Conservation (phyloP, 1,140 invertebrate genomes). For the Caenorhabditis tropicalis region DNA sequence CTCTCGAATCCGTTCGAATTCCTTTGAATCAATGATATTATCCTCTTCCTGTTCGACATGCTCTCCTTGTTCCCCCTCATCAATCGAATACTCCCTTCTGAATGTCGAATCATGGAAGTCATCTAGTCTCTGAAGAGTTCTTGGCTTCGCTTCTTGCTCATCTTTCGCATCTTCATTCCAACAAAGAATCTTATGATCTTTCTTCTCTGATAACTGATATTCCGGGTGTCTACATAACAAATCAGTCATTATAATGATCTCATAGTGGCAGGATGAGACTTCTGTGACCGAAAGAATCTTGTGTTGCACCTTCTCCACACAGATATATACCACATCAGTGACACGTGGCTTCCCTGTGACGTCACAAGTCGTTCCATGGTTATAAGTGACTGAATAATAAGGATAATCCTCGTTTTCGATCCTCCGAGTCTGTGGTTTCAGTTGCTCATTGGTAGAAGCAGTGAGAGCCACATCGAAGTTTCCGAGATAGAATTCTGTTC, state of each 20-base stretch:
- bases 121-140: constrained; percentile 23
- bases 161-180: constrained; percentile 3
- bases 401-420: constrained; percentile 53
- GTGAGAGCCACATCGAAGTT: constrained; percentile 23
- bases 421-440: constrained; percentile 52
- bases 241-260: constrained; percentile 85
- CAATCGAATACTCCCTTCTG: not conserved
- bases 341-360: constrained; percentile 82
- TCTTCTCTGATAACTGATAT: constrained; percentile 75
- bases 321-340: constrained; percentile 77
- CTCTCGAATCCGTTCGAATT: not conserved
- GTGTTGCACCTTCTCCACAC: constrained; percentile 75
- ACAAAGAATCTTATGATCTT: constrained; percentile 13
- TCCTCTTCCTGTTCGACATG: not conserved
- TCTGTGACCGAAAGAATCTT: constrained; percentile 94
- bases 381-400: constrained; percentile 55
- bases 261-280: constrained; percentile 90
- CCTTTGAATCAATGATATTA: not conserved
- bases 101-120: not conserved
- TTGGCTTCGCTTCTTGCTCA: constrained; percentile 37
- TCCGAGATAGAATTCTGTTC: constrained; percentile 48
- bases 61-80: not conserved
- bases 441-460: constrained; percentile 48
- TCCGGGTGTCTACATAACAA: constrained; percentile 85
- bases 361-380: constrained; percentile 84